phyloP scores from a whole-genome alignment of 53 echinoderm and acorn worm genomes.

The Mesocentrotus franciscanus region DNA sequence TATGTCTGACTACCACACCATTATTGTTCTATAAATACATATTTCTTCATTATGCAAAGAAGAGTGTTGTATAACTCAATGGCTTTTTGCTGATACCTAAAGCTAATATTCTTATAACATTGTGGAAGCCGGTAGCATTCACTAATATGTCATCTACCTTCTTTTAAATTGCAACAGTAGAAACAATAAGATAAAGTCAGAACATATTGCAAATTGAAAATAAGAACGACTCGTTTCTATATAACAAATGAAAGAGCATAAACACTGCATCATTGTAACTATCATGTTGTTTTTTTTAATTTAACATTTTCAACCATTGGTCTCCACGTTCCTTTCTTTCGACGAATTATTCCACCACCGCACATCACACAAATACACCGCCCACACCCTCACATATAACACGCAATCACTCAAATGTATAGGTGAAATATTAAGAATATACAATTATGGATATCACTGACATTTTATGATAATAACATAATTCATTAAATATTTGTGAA shows the following conservation, averaged over 20 bases:
- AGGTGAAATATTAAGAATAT: background rate
- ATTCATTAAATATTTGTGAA: too few relatives aligned
- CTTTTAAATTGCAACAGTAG: background rate
- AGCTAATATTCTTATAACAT: too few relatives aligned
- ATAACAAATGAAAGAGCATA: background rate
- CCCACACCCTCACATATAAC: background rate
- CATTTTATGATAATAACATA: background rate
- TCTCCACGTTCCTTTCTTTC: background rate
- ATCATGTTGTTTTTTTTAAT: background rate
- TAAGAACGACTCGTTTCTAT: background rate
- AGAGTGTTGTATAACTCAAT: too few relatives aligned
- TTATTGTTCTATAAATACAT: too few relatives aligned
- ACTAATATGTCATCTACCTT: background rate
- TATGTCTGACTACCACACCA: too few relatives aligned
- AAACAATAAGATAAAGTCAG: background rate
- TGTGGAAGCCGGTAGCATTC: background rate
- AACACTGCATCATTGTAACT: background rate
- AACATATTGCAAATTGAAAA: background rate
- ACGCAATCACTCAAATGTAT: background rate
- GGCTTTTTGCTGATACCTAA: too few relatives aligned
- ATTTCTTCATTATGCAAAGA: too few relatives aligned
- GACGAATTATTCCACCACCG: background rate
- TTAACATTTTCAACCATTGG: background rate
- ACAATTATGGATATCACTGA: background rate
- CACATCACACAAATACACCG: background rate